Evolutionary conservation across 2,113 vertebrate genomes (phyloP).

Genomic region (Dicaeum eximium): DNA sequence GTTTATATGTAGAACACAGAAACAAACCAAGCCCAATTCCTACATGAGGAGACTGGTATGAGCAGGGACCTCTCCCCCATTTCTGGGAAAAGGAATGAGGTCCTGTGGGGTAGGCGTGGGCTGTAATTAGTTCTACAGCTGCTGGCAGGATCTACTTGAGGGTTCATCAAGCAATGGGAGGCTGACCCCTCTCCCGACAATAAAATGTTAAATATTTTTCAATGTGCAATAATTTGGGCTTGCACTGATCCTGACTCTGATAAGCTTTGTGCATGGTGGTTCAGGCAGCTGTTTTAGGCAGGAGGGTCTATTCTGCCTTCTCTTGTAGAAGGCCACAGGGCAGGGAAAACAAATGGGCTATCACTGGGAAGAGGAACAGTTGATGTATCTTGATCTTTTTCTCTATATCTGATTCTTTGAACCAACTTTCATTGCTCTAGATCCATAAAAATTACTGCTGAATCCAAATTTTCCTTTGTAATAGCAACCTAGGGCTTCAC

Average conservation of each 20-base stretch:
- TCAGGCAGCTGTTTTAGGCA: background rate
- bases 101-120: conserved; percentile 42
- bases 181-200: conserved; percentile 30
- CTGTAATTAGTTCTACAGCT: conserved; percentile 42
- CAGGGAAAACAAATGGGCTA: background rate
- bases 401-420: background rate
- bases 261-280: background rate
- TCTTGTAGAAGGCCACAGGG: background rate
- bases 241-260: background rate
- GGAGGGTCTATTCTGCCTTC: background rate
- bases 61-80: conserved; percentile 30
- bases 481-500: background rate
- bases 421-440: background rate
- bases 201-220: conserved; percentile 56
- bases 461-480: background rate
- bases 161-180: conserved; percentile 34
- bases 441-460: background rate
- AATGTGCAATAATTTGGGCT: background rate
- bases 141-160: conserved; percentile 12
- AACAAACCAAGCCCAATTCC: conserved; percentile 54
- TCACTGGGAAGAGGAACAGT: background rate
- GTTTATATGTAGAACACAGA: background rate
- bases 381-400: background rate
- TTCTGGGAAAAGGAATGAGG: conserved; percentile 49
- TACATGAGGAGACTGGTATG: background rate